Base-by-base conservation (phyloP, 2,113 vertebrate genomes). In the Oxyruncus cristatus region DNA sequence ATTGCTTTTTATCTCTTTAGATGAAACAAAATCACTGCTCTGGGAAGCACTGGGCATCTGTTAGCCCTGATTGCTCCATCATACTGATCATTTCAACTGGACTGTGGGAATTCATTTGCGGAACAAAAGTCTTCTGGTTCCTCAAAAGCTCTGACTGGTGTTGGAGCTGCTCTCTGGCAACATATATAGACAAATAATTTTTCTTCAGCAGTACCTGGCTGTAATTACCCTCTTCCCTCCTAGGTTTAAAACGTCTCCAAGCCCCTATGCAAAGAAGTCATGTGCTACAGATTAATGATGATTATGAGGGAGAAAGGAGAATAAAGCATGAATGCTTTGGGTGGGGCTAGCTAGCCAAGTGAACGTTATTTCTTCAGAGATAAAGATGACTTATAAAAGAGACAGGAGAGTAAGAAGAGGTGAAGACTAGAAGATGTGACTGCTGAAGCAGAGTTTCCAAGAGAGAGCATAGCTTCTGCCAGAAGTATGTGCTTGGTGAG, bases 1-100 rank as follows among this genome's bases (percentile, higher is more conserved):
- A 88, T 88, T 89, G 81, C 85, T 90, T 95, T 92, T 95, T 87
- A 93, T 96, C 63, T 91, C 86, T 88, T 89, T 42, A 91, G 91
- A 92, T 84, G 88, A 94, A 96, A 94, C 90, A 94, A 90, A 94
- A 93, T 94, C 93, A 89, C 89, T 67, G 78, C 72, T 91, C 75
- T 89, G 84, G 92, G 96, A 93, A 77, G 78, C 66, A 78, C 56
- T 87, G 92, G 93, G 74, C 76, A 71, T 90, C 88, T 95, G 73
- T 91, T 95, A 95, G 49, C 47, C 52, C n/a, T 86, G 79, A 86
- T 62, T 95, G 91, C 79, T 91, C 56, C 94, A 78, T 85, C 75
- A 14, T 72, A 76, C 49, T 82, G 93, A 90, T 95, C 94, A 79
- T 82, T 76, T 88, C 88, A 73, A 91, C 66, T 70, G 59, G 93